These are phyloP conservation scores for Myotis planiceps DNA, from an alignment of 2,797 vertebrate species.

Conservation along the genomic window DNA sequence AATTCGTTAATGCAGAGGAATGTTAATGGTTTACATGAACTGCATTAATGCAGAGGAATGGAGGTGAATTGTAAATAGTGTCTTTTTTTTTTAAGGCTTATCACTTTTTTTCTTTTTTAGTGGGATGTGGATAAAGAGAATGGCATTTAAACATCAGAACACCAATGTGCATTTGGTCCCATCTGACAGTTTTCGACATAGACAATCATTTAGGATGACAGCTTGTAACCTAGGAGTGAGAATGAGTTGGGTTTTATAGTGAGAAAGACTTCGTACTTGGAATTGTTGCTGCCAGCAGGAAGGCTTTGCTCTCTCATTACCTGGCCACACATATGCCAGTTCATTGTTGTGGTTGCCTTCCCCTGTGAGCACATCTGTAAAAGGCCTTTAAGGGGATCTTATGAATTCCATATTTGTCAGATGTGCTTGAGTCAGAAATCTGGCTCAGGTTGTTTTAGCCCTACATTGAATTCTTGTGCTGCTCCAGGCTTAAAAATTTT, in stretches of 20 bases:
- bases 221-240: neutral
- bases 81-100: neutral
- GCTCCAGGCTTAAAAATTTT: neutral
- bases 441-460: neutral
- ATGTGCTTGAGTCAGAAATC: neutral
- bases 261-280: neutral
- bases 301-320: neutral
- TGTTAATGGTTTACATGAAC: neutral
- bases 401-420: neutral
- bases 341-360: neutral
- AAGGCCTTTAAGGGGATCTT: neutral
- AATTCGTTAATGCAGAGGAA: constrained; percentile 3
- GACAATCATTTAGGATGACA: neutral
- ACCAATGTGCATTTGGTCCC: neutral
- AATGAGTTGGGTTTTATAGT: constrained; percentile 1
- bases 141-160: constrained; percentile 3
- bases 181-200: neutral
- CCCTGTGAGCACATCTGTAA: neutral
- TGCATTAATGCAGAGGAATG: neutral
- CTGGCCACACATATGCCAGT: neutral
- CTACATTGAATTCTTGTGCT: neutral
- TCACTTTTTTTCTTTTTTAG: neutral
- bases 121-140: neutral
- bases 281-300: neutral
- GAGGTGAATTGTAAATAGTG: neutral